A percentile compares a stretch with the other conserved stretches of the same genome.
Evolutionary conservation across 2,113 vertebrate species (phyloP).

Genomic region (Takifugu bimaculatus): DNA sequence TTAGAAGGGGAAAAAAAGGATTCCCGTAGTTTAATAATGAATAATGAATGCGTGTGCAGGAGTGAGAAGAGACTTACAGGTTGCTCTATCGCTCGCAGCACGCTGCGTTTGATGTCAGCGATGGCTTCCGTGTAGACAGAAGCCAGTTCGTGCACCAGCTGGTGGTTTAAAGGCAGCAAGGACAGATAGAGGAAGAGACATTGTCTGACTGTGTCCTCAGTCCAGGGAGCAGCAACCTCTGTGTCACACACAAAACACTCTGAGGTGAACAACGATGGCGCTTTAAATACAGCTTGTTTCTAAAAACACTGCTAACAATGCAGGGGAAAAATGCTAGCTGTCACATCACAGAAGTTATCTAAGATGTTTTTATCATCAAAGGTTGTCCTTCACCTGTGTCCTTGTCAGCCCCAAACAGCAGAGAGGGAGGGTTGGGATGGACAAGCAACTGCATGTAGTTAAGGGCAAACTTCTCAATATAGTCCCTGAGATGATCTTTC

Average conservation of each 20-base stretch:
- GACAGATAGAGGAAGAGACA: slow-evolving; percentile 94
- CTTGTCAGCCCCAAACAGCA: slow-evolving; percentile 90
- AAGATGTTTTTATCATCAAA: neutral
- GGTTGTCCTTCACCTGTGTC: slow-evolving; percentile 80
- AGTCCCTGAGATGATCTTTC: slow-evolving; percentile 88
- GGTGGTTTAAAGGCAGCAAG: slow-evolving; percentile 90
- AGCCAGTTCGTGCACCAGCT: slow-evolving; percentile 89
- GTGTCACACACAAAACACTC: slow-evolving; percentile 20
- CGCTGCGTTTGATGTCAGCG: slow-evolving; percentile 91
- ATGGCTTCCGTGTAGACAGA: slow-evolving; percentile 95
- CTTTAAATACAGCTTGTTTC: no score
- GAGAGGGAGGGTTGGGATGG: slow-evolving; percentile 89
- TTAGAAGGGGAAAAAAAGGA: no score
- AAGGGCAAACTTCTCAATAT: slow-evolving; percentile 92
- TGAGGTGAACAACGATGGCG: neutral
- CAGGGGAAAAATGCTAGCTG: no score
- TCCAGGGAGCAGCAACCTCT: slow-evolving; percentile 95
- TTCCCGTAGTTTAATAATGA: neutral
- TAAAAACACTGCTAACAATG: no score
- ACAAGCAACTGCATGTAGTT: slow-evolving; percentile 95
- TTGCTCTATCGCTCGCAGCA: slow-evolving; percentile 90
- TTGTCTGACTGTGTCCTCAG: slow-evolving; percentile 91
- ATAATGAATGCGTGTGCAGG: neutral
- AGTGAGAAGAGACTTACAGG: slow-evolving; percentile 73
- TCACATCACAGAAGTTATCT: no score